Conservation (phyloP, 2,797 vertebrate species). For the Carcharodon carcharias region DNA sequence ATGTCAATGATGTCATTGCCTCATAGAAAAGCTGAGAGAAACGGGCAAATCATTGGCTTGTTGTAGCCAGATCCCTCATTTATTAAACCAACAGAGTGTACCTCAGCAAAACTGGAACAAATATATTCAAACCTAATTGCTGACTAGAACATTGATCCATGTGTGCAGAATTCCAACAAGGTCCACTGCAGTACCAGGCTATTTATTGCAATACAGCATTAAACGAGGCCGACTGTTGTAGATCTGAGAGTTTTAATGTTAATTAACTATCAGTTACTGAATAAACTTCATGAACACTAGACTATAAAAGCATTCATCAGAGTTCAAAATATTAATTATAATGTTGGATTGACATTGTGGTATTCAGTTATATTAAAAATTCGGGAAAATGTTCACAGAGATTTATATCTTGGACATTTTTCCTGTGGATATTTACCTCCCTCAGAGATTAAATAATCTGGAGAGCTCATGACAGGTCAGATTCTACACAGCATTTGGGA, state of each 20-base stretch:
- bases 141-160: background rate
- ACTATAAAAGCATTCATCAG: background rate
- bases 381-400: background rate
- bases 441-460: background rate
- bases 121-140: constrained; percentile 27
- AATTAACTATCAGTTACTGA: background rate
- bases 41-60: background rate
- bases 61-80: constrained; percentile 15
- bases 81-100: constrained; percentile 30
- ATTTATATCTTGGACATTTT: background rate
- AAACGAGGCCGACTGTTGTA: background rate
- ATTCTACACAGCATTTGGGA: background rate
- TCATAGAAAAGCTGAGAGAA: constrained; percentile 4
- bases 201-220: background rate
- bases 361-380: background rate
- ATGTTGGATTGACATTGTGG: background rate
- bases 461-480: background rate
- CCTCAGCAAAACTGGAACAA: constrained; percentile 17
- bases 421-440: background rate
- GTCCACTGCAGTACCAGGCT: background rate
- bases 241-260: background rate
- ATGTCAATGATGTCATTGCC: constrained; percentile 14
- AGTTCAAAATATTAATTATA: constrained; percentile 9
- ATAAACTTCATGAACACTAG: background rate
- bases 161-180: constrained; percentile 9